A percentile compares a stretch with the other conserved stretches of the same genome.
Evolutionary conservation across 2,113 vertebrate species (phyloP).

Genomic region (Mirza zaza): DNA sequence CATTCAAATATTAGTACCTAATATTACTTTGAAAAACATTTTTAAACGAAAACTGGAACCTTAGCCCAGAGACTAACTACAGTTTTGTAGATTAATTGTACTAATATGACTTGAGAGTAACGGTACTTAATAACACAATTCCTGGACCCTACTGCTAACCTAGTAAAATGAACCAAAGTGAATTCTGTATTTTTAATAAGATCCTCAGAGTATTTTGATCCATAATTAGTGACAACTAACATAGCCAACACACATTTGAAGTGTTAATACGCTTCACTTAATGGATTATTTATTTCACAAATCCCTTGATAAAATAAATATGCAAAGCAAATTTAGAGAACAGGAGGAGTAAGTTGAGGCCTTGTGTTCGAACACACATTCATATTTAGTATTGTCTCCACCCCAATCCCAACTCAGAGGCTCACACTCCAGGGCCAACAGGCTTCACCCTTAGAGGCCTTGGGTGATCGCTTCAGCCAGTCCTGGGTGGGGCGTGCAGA

Average conservation of each 20-base stretch:
- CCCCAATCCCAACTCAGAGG: too few species aligned
- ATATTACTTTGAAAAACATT: background rate
- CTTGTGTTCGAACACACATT: background rate
- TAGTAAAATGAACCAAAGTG: background rate
- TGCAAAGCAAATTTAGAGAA: constrained; percentile 2
- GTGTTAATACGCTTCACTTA: background rate
- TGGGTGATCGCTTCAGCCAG: too few species aligned
- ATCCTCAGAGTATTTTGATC: background rate
- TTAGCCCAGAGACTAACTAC: background rate
- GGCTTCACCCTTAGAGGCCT: too few species aligned
- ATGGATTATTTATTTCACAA: background rate
- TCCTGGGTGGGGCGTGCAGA: too few species aligned
- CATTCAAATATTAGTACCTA: background rate
- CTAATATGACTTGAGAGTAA: background rate
- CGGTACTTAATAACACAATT: background rate
- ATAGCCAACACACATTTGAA: background rate
- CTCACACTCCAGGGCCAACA: too few species aligned
- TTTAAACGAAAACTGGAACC: background rate
- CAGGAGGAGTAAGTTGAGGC: background rate
- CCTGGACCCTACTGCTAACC: background rate
- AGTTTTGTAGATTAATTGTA: background rate
- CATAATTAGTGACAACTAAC: background rate
- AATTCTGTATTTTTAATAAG: background rate
- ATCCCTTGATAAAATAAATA: background rate
- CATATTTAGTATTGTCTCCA: background rate